These are phyloP conservation scores for Achatina immaculata DNA, from an alignment of 1,140 invertebrate genomes.

Conservation along the genomic window DNA sequence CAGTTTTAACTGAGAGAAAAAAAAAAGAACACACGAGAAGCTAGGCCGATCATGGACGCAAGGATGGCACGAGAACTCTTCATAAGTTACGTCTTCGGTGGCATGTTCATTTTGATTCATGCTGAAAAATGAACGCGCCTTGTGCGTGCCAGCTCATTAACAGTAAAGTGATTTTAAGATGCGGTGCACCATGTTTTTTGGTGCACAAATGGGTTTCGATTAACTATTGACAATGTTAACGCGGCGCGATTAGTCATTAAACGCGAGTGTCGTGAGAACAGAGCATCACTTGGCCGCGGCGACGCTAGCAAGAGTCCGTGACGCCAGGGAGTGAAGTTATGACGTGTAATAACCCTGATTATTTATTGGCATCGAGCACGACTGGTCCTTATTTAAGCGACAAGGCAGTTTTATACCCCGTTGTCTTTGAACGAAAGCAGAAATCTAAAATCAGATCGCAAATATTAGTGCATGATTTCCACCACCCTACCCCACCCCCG, in stretches of 20 bases:
- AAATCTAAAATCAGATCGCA: too few species aligned
- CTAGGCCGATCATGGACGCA: not conserved
- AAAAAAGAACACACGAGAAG: too few species aligned
- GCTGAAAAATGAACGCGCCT: not conserved
- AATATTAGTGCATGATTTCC: too few species aligned
- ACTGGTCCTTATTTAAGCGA: not conserved
- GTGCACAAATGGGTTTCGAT: constrained; percentile 14
- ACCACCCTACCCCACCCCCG: too few species aligned
- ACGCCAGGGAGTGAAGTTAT: not conserved
- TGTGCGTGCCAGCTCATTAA: constrained; percentile 12
- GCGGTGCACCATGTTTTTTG: constrained; percentile 16
- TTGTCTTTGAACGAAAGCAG: not conserved
- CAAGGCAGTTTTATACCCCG: not conserved
- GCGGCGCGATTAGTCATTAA: constrained; percentile 8
- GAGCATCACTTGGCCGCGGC: not conserved
- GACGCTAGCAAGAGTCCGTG: too few species aligned
- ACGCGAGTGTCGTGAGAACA: constrained; percentile 13
- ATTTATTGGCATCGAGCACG: not conserved
- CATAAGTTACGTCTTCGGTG: not conserved
- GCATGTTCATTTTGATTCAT: constrained; percentile 1
- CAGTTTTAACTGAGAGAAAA: too few species aligned
- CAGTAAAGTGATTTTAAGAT: constrained; percentile 19
- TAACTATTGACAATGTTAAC: constrained; percentile 11
- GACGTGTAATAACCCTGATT: not conserved
- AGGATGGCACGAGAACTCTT: not conserved